Conservation (phyloP, 2,797 vertebrate genomes). For the Scleropages formosus region DNA sequence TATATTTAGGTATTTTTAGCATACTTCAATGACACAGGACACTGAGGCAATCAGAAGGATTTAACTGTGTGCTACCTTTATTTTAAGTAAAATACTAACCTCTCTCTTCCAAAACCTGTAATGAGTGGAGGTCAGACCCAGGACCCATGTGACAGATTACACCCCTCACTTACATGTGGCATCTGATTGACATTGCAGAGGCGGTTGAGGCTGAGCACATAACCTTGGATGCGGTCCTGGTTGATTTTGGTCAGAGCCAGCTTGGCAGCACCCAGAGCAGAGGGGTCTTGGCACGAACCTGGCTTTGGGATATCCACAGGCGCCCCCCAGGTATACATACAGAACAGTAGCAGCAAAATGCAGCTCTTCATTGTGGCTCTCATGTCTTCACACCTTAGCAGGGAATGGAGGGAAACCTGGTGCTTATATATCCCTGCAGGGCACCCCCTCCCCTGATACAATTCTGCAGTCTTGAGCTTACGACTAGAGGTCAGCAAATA, state of each 20-base stretch:
- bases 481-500: conserved; percentile 35
- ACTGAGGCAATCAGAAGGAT: too few species aligned
- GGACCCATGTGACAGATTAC: background rate
- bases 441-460: background rate
- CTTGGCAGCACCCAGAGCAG: conserved; percentile 38
- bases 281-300: conserved; percentile 55
- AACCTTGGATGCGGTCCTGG: conserved; percentile 60
- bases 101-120: too few species aligned
- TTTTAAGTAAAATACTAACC: too few species aligned
- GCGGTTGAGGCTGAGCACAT: conserved; percentile 56
- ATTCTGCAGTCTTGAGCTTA: conserved; percentile 28
- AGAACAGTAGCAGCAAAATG: conserved; percentile 48
- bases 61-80: too few species aligned
- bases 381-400: background rate
- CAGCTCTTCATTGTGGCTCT: conserved; percentile 56
- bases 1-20: too few species aligned
- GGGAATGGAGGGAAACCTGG: background rate
- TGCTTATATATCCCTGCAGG: conserved; percentile 39
- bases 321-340: conserved; percentile 41
- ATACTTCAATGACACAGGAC: too few species aligned
- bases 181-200: conserved; percentile 58
- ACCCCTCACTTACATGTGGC: conserved; percentile 58
- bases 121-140: too few species aligned
- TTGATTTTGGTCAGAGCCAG: conserved; percentile 66
- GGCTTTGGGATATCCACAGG: conserved; percentile 46